Evolutionary conservation across 2,797 vertebrate species (phyloP).

Genomic region (Meriones psammophilus): DNA sequence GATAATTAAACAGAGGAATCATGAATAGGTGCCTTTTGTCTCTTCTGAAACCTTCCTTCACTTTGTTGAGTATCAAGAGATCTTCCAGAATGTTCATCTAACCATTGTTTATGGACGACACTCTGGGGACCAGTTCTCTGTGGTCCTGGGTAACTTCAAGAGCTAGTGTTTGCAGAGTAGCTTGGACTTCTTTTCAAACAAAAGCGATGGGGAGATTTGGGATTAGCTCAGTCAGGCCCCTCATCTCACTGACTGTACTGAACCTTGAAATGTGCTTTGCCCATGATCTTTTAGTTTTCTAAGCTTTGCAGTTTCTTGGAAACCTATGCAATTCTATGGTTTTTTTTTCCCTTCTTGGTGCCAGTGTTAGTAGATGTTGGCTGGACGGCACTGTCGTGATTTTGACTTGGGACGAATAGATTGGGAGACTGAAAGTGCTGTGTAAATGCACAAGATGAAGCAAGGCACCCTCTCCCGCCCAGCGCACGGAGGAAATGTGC

Average conservation of each 20-base stretch:
- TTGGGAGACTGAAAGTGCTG: neutral
- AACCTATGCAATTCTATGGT: neutral
- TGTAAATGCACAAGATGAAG: neutral
- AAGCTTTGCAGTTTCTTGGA: constrained; percentile 55
- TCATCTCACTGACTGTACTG: constrained; percentile 31
- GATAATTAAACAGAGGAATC: neutral
- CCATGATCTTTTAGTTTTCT: constrained; percentile 33
- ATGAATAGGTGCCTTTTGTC: neutral
- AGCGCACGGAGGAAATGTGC: neutral
- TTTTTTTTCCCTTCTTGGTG: neutral
- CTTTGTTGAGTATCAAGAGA: neutral
- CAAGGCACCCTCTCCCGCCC: neutral
- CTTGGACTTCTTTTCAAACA: neutral
- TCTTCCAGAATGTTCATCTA: neutral
- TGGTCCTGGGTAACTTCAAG: neutral
- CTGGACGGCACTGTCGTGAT: neutral
- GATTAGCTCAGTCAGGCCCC: neutral
- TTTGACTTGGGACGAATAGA: constrained; percentile 42
- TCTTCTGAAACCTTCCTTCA: neutral
- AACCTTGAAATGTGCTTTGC: constrained; percentile 29
- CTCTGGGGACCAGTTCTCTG: neutral
- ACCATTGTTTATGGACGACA: constrained; percentile 1
- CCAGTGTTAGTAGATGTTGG: constrained; percentile 21
- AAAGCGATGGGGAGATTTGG: constrained; percentile 29
- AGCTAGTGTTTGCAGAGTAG: neutral